Base-by-base conservation (phyloP, 2,888 invertebrate species). In the Zhuqinia jingwanae region DNA sequence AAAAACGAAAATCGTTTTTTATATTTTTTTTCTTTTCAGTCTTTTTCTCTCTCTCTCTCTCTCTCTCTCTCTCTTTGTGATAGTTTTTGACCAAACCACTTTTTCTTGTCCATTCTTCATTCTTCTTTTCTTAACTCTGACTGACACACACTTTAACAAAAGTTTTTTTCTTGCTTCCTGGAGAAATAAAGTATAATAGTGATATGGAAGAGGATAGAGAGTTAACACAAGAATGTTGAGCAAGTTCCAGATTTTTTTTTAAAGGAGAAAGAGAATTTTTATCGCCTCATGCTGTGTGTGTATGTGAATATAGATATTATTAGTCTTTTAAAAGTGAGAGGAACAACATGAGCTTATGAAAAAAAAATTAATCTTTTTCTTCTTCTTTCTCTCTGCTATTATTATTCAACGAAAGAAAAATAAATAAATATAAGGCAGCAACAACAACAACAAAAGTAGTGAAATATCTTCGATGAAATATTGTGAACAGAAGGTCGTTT, bases 121-220 rank as follows among this genome's bases (percentile, higher is more conserved):
- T 77, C 77, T 78, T 50, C 53, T 17, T 80, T 36, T 22, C 65
- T 17, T 65, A 36, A 65, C 65, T 65, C 65, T 65, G 65, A 65
- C 68, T 80, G 79, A 80, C 79, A n/a, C n/a, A n/a, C n/a, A 80
- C 79, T 65, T 68, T 30, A 80, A 36, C 17, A 68, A 65, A 80
- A 80, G 68, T 50, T 50, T 22, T 56, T 80, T 15, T 30, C 36
- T 22, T 68, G 1, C 10, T 65, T 65, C 65, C 65, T 65, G 17
- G 22, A 30, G 65, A 30, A 65, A 17, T n/a, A 53, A 53, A 2
- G 53, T 15, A n/a, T 6, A 53, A 10, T 17, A 17, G 15, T 17
- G 22, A 36, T 2, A 65, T n/a, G 11, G 47, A 53, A 50, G 56
- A 76, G n/a, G n/a, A n/a, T n/a, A n/a, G n/a, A n/a, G n/a, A n/a